Percentiles rank a stretch among this genome's conserved stretches.
Evolutionary conservation across 1,140 invertebrate species (phyloP).

Genomic region (Caerostris darwini): DNA sequence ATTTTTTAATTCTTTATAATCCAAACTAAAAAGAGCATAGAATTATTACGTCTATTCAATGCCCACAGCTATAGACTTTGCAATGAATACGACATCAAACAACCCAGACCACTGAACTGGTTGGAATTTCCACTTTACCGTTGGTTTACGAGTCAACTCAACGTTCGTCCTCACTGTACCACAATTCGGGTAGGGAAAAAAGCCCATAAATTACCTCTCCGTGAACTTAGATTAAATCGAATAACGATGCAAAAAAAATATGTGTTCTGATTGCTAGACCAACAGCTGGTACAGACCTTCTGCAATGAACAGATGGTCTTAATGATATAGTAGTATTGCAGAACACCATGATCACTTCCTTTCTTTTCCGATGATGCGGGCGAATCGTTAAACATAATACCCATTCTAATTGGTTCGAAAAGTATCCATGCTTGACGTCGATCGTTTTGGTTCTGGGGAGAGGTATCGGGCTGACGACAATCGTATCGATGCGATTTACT

Average conservation of each 20-base stretch:
- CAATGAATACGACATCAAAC: no score
- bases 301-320: conserved; percentile 5
- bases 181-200: no score
- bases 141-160: no score
- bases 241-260: conserved; percentile 14
- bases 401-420: not conserved
- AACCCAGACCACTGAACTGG: no score
- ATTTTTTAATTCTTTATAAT: no score
- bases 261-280: not conserved
- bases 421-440: conserved; percentile 38
- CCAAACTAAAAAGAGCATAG: no score
- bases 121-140: no score
- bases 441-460: not conserved
- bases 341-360: not conserved
- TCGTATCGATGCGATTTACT: no score
- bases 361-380: conserved; percentile 12
- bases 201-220: not conserved
- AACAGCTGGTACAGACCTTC: not conserved
- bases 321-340: not conserved
- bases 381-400: conserved; percentile 42
- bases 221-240: conserved; percentile 22
- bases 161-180: no score
- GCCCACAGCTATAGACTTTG: no score
- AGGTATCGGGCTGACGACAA: not conserved
- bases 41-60: no score